Conservation (phyloP, 2,113 vertebrate genomes). For the Esox niger region DNA sequence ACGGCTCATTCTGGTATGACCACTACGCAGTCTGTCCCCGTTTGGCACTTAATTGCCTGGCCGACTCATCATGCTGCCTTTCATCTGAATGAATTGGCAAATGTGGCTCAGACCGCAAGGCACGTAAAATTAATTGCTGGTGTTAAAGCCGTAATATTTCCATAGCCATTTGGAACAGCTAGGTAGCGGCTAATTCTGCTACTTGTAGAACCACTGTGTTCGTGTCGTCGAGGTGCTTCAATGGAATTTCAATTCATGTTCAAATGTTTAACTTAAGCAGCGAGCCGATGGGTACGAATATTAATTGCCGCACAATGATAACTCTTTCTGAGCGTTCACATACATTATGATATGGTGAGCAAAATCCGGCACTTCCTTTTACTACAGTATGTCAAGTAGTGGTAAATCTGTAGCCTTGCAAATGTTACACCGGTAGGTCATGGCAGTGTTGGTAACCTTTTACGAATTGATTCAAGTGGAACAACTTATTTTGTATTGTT, state of each 20-base stretch:
- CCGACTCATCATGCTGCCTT: neutral
- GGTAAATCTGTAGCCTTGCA: neutral
- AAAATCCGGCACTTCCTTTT: slow-evolving; percentile 1
- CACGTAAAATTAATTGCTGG: neutral
- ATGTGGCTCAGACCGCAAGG: neutral
- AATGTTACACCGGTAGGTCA: neutral
- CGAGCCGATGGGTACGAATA: neutral
- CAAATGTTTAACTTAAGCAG: neutral
- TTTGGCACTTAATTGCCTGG: neutral
- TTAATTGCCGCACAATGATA: neutral
- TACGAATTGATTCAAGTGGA: neutral
- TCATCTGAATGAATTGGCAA: neutral
- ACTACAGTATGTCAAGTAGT: neutral
- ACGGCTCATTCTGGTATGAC: no score
- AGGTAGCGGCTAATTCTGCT: neutral
- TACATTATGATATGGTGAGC: neutral
- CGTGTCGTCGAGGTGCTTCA: neutral
- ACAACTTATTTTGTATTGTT: neutral
- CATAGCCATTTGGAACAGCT: neutral
- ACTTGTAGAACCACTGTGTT: neutral
- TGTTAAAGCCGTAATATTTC: neutral
- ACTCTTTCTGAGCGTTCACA: neutral
- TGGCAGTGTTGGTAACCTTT: neutral
- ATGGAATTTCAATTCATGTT: no score
- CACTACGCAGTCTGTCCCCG: no score